Conservation (phyloP, 2,888 invertebrate species). For the Pogonocherus hispidulus region DNA sequence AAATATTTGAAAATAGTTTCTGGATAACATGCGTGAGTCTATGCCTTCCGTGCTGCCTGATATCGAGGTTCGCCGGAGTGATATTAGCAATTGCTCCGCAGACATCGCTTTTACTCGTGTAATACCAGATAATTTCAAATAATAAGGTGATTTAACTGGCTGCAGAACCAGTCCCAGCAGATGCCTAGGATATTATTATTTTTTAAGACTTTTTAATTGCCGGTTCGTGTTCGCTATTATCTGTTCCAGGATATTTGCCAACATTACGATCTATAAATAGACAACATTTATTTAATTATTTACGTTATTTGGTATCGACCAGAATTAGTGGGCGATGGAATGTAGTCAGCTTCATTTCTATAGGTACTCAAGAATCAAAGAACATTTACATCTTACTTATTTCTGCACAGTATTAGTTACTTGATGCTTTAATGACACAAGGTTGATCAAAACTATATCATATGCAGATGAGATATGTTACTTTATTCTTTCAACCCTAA, state of each 20-base stretch:
- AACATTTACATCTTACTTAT: no score
- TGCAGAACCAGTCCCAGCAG: slow-evolving; percentile 34
- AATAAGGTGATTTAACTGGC: slow-evolving; percentile 39
- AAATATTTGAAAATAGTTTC: slow-evolving; percentile 4
- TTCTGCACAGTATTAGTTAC: no score
- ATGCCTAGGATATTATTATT: slow-evolving; percentile 24
- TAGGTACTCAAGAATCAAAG: no score
- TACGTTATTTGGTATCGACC: neutral
- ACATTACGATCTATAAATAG: slow-evolving; percentile 23
- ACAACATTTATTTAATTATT: neutral
- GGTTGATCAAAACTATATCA: no score
- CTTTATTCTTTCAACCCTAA: no score
- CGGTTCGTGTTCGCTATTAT: slow-evolving; percentile 21
- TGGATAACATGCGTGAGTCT: slow-evolving; percentile 17
- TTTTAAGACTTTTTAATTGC: slow-evolving; percentile 20
- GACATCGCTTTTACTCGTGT: slow-evolving; percentile 36
- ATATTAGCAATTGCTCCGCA: slow-evolving; percentile 37
- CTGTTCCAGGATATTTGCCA: slow-evolving; percentile 8
- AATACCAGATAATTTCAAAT: slow-evolving; percentile 38
- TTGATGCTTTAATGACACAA: no score
- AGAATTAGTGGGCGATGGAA: neutral
- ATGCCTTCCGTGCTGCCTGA: slow-evolving; percentile 28
- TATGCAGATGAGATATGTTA: no score
- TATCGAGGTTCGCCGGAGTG: slow-evolving; percentile 8
- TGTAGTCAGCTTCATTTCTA: neutral